Conservation (phyloP, 2,797 vertebrate species). For the Decapterus maruadsi region DNA sequence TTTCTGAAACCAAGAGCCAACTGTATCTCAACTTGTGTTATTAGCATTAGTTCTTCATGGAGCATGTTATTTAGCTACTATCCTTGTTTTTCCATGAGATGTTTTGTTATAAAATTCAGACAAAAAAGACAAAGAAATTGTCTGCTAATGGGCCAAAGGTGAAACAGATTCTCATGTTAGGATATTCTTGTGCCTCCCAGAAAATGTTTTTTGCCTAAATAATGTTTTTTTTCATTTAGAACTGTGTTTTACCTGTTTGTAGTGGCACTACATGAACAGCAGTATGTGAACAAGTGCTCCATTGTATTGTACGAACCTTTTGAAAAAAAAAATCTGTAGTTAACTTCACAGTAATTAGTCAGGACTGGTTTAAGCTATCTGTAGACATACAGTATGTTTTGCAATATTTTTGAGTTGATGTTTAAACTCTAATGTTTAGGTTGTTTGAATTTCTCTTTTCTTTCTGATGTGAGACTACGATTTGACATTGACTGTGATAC, state of each 20-base stretch:
- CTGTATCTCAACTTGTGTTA: neutral
- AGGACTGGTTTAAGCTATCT: constrained; percentile 7
- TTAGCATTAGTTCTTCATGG: neutral
- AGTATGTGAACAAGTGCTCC: constrained; percentile 17
- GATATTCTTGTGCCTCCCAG: constrained; percentile 8
- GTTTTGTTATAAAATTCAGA: neutral
- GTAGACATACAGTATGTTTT: neutral
- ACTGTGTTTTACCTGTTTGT: neutral
- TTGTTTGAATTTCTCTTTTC: neutral
- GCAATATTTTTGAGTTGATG: neutral
- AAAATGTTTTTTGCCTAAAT: neutral
- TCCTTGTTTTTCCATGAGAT: neutral
- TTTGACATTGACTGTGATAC: constrained; percentile 14
- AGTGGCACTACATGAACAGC: constrained; percentile 2
- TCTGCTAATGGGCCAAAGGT: constrained; percentile 14
- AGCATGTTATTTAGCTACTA: neutral
- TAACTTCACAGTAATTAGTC: neutral
- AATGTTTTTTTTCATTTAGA: constrained; percentile 13
- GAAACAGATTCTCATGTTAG: constrained; percentile 8
- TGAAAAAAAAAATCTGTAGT: neutral
- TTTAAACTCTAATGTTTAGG: constrained; percentile 15
- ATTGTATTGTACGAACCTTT: constrained; percentile 23
- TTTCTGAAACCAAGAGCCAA: constrained; percentile 4
- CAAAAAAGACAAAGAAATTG: neutral
- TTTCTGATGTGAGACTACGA: constrained; percentile 19